A percentile compares a stretch with the other conserved stretches of the same genome.
These are phyloP conservation scores for Lepidostoma basale DNA, from an alignment of 1,140 invertebrate species.

Conservation along the genomic window DNA sequence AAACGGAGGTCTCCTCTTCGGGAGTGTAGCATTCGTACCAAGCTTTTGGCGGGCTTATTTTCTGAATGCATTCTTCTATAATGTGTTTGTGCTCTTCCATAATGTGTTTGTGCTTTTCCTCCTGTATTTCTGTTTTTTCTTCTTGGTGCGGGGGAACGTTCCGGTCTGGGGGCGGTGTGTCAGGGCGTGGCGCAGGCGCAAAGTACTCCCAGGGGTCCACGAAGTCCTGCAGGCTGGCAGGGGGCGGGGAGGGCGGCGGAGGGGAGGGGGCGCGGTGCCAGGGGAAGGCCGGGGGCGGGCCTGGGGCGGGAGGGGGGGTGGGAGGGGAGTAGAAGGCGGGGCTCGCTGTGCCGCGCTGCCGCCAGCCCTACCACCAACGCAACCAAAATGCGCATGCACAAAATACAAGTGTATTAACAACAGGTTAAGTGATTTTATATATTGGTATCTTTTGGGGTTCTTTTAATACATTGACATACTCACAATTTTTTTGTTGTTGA, in stretches of 20 bases:
- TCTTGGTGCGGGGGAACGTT: background rate
- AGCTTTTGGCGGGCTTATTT: slow-evolving; percentile 21
- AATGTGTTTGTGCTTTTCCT: slow-evolving; percentile 2
- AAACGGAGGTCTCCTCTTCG: background rate
- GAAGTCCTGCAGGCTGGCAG: slow-evolving; percentile 51
- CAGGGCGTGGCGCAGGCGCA: slow-evolving; percentile 34
- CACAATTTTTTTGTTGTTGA: background rate
- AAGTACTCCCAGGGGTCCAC: slow-evolving; percentile 66
- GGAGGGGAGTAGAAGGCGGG: slow-evolving; percentile 36
- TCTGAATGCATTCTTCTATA: background rate
- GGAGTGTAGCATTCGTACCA: slow-evolving; percentile 35
- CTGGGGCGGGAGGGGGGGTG: slow-evolving; percentile 48
- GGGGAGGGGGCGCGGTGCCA: slow-evolving; percentile 49
- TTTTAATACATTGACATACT: slow-evolving; percentile 29
- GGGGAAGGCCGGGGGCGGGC: slow-evolving; percentile 60
- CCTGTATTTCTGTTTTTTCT: slow-evolving; percentile 17
- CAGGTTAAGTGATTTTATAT: slow-evolving; percentile 15
- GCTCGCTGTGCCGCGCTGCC: slow-evolving; percentile 32
- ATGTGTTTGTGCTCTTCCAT: background rate
- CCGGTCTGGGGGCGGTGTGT: slow-evolving; percentile 5
- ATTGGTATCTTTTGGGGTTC: background rate
- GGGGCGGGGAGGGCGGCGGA: background rate
- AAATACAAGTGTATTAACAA: slow-evolving; percentile 45
- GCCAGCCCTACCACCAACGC: slow-evolving; percentile 37
- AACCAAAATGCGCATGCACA: slow-evolving; percentile 46